Base-by-base conservation (phyloP, 2,113 vertebrate species). In the Bostrychus sinensis region DNA sequence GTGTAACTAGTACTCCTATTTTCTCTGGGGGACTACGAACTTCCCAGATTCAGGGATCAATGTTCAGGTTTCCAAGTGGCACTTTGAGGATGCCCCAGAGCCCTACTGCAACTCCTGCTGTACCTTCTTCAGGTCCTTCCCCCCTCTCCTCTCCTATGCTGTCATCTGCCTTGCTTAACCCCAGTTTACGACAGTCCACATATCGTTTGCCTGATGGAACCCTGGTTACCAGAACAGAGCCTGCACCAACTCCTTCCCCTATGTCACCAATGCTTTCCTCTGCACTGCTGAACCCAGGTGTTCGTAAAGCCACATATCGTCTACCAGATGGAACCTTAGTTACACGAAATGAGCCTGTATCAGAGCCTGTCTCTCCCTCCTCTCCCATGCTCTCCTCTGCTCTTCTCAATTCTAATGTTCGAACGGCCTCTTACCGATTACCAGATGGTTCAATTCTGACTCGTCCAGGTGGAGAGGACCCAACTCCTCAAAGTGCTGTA, bases 131-230 rank as follows among this genome's bases (percentile, higher is more conserved):
- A 55, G 48, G 11, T 60, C 54, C 48, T 34, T 56, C 66, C 17
- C 50, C 78, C 12, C 25, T 62, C 6, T 74, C 84, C 7, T 69
- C 87, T 13, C 51, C 87, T 12, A 73, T 83, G 63, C 45, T 91
- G 36, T 88, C 87, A 30, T 81, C 86, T 71, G 72, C 84, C 6
- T 71, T 89, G 3, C 76, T 80, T 14, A 89, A 86, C 70, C 46
- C 81, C 6, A 68, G 48, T 72, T 65, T 91, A 7, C 75, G 78
- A 26, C 62, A 77, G 41, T 84, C 85, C 30, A 85, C 81, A 43
- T 89, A 87, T 66, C 74, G 67, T 43, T 67, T 89, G 42, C 85
- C 89, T 20, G 71, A 89, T 86, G 84, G 88, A 8, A 78, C 78
- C 30, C 62, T 86, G 28, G 37, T 83, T 51, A 81, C 43, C 11